Conservation (phyloP, 2,888 invertebrate genomes). For the Pristionchus maxplancki region DNA sequence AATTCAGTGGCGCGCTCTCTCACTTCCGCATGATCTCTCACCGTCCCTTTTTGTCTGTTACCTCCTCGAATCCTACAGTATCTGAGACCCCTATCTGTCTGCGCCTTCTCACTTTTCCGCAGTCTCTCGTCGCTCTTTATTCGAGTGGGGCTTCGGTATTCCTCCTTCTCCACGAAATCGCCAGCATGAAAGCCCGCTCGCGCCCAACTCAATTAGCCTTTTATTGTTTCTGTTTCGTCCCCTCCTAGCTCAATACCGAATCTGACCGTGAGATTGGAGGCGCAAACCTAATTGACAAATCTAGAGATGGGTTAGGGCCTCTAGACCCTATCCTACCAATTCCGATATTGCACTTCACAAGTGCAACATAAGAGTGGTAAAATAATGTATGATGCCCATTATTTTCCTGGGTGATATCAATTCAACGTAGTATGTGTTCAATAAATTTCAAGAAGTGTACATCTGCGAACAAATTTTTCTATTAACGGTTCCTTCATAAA, state of each 20-base stretch:
- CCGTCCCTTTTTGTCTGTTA: not conserved
- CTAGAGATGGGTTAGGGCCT: not conserved
- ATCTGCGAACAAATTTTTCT: not conserved
- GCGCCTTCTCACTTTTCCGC: not conserved
- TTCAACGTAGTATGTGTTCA: no score
- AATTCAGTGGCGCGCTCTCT: not conserved
- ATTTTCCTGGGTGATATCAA: no score
- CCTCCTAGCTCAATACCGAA: not conserved
- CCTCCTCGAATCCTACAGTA: not conserved
- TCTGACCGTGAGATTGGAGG: conserved; percentile 9
- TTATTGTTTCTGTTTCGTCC: conserved; percentile 33
- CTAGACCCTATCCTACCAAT: not conserved
- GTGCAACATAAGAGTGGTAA: no score
- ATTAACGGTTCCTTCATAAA: no score
- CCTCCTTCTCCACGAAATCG: not conserved
- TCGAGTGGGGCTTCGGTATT: conserved; percentile 13
- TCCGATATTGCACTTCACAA: not conserved
- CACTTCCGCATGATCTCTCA: not conserved
- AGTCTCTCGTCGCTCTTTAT: conserved; percentile 5
- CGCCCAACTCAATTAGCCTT: conserved; percentile 43
- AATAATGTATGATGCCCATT: no score
- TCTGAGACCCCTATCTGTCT: not conserved
- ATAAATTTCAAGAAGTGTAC: no score
- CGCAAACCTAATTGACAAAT: not conserved
- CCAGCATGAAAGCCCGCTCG: conserved; percentile 27